Evolutionary conservation across 2,797 vertebrate species (phyloP).

Genomic region (Dendrocincla tyrannina): DNA sequence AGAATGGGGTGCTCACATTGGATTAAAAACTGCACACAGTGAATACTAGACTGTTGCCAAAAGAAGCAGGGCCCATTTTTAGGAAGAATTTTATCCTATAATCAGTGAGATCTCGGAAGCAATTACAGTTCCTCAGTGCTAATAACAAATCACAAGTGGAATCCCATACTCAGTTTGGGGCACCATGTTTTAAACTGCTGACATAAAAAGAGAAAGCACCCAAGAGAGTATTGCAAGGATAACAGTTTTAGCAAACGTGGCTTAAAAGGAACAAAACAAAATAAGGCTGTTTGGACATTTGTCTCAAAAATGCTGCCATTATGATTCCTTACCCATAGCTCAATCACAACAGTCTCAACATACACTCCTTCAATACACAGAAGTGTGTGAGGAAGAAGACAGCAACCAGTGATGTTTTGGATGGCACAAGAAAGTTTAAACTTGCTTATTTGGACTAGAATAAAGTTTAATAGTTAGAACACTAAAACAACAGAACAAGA

Average conservation of each 20-base stretch:
- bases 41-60: not conserved
- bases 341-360: not conserved
- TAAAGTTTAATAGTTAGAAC: not conserved
- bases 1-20: not conserved
- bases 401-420: not conserved
- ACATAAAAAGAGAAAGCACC: not conserved
- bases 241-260: not conserved
- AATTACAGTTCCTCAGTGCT: not conserved
- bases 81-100: not conserved
- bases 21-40: not conserved
- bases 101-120: not conserved
- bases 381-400: not conserved
- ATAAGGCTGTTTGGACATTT: not conserved
- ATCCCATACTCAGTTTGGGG: not conserved
- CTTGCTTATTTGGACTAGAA: not conserved
- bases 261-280: not conserved
- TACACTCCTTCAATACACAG: not conserved
- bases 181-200: not conserved
- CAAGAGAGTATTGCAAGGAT: not conserved
- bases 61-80: not conserved
- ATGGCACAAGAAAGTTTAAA: not conserved
- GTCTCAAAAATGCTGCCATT: not conserved
- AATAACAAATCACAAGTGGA: not conserved
- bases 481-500: not conserved
- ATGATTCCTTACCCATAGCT: not conserved